Conservation (phyloP, 2,888 invertebrate genomes). For the Melinaea marsaeus region DNA sequence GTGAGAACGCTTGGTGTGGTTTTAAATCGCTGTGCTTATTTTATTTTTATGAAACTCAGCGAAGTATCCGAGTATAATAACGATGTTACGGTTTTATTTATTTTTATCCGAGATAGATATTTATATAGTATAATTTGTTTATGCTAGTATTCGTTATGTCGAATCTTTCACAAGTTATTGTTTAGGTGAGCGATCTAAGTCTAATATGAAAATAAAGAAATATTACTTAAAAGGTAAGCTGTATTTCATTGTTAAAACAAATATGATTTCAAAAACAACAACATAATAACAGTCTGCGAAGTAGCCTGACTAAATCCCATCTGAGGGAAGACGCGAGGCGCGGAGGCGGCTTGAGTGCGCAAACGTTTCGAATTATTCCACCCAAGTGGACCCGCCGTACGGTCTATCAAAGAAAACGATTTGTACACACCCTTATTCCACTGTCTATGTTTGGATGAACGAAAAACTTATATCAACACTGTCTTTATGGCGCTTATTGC, state of each 20-base stretch:
- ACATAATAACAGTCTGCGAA: constrained; percentile 50
- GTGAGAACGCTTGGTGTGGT: not conserved
- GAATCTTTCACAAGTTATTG: too few species aligned
- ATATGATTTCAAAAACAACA: constrained; percentile 22
- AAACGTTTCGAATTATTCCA: constrained; percentile 63
- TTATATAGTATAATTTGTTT: too few species aligned
- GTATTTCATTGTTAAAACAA: not conserved
- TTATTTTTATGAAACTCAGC: constrained; percentile 1
- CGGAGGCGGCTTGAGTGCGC: constrained; percentile 40
- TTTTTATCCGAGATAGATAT: not conserved
- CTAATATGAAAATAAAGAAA: not conserved
- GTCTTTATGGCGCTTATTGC: constrained; percentile 25
- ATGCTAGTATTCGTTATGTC: too few species aligned
- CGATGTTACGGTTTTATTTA: not conserved
- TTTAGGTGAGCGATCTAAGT: too few species aligned
- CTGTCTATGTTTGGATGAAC: constrained; percentile 38
- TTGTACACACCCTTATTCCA: constrained; percentile 54
- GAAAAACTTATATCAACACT: constrained; percentile 35
- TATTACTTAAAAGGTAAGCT: not conserved
- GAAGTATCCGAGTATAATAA: not conserved
- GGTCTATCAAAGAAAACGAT: constrained; percentile 63
- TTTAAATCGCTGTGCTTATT: constrained; percentile 1
- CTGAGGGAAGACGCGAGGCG: constrained; percentile 46
- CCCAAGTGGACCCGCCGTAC: constrained; percentile 49
- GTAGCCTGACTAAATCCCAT: constrained; percentile 61